Percentiles rank a stretch among this genome's conserved stretches.
These are phyloP conservation scores for Philypnodon macrostomus DNA, from an alignment of 2,797 vertebrate genomes.

Conservation along the genomic window DNA sequence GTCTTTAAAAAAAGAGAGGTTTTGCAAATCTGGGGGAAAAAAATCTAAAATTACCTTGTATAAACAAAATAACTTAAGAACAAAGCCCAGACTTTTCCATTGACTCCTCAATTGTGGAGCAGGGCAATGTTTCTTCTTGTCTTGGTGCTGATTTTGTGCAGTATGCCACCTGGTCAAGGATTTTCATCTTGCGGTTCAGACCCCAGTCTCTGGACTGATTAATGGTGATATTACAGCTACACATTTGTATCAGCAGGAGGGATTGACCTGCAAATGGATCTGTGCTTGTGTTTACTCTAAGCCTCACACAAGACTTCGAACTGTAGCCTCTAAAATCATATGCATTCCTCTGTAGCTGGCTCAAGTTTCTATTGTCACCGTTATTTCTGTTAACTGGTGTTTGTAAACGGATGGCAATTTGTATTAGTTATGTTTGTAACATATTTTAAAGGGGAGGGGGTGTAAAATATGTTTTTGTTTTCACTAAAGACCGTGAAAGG, in stretches of 20 bases:
- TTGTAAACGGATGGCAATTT: constrained; percentile 61
- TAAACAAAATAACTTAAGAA: constrained; percentile 61
- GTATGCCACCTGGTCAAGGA: constrained; percentile 57
- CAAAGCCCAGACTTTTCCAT: constrained; percentile 72
- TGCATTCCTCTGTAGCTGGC: constrained; percentile 94
- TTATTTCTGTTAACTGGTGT: constrained; percentile 68
- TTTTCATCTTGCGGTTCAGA: constrained; percentile 36
- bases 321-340: constrained; percentile 87
- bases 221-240: constrained; percentile 83
- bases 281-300: constrained; percentile 59
- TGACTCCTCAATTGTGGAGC: constrained; percentile 66
- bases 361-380: constrained; percentile 78
- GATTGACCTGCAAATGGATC: constrained; percentile 82
- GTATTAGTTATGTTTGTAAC: constrained; percentile 58
- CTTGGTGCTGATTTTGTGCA: constrained; percentile 68
- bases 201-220: constrained; percentile 74
- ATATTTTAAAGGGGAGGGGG: constrained; percentile 52
- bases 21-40: constrained; percentile 69
- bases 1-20: constrained; percentile 77
- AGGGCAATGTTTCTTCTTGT: constrained; percentile 35
- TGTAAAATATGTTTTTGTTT: constrained; percentile 45
- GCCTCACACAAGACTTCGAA: constrained; percentile 67
- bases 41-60: constrained; percentile 70
- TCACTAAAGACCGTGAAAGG: constrained; percentile 31
- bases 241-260: constrained; percentile 88